phyloP scores from a whole-genome alignment of 2,888 invertebrate genomes.

The Pycnomerus fuliginosus region DNA sequence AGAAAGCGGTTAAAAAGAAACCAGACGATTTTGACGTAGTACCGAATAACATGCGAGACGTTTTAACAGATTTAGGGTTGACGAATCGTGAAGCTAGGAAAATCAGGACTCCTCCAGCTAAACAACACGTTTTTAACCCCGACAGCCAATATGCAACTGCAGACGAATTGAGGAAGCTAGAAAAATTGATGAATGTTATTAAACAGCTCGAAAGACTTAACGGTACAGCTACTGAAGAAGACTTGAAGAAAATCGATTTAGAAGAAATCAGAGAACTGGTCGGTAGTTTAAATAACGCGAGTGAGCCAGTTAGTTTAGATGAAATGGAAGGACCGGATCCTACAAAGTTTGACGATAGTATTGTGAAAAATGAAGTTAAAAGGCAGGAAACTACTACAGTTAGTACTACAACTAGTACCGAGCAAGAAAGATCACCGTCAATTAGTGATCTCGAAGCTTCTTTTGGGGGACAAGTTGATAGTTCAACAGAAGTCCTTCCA shows the following conservation, averaged over 20 bases:
- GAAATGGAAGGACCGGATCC: constrained; percentile 50
- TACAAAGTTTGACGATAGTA: constrained; percentile 42
- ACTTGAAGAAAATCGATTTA: constrained; percentile 50
- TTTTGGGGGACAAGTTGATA: constrained; percentile 67
- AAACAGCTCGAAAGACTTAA: constrained; percentile 51
- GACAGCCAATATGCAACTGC: constrained; percentile 47
- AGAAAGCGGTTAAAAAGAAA: constrained; percentile 29
- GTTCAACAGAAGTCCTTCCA: constrained; percentile 58
- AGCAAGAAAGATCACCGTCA: constrained; percentile 53
- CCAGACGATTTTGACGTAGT: constrained; percentile 43
- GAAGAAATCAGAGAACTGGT: constrained; percentile 45
- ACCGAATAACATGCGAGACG: constrained; percentile 44
- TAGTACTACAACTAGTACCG: constrained; percentile 19
- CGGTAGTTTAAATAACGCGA: constrained; percentile 37
- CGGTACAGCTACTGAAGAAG: constrained; percentile 50
- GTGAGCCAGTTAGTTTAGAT: constrained; percentile 35
- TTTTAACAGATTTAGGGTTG: constrained; percentile 48
- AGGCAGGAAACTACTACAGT: constrained; percentile 49
- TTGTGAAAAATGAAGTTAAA: constrained; percentile 55
- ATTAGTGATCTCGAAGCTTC: constrained; percentile 72
- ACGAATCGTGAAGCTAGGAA: constrained; percentile 23
- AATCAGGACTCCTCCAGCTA: constrained; percentile 13
- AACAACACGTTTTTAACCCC: constrained; percentile 45
- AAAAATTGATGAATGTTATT: constrained; percentile 55
- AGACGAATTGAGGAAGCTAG: constrained; percentile 56